phyloP scores from a whole-genome alignment of 1,140 invertebrate species.

The Apis mellifera region Amel_HAv3.1 CM009935.2:9110501-9111000 shows the following conservation, averaged over 20 bases:
- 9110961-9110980: conserved; percentile 16
- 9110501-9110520: not conserved
- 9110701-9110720: too few relatives aligned
- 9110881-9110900: not conserved
- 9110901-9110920: not conserved
- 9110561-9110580: too few relatives aligned
- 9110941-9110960: not conserved
- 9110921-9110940: not conserved
- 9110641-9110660: not conserved
- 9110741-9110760: too few relatives aligned
- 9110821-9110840: conserved; percentile 13
- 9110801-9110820: not conserved
- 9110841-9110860: not conserved
- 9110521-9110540: conserved; percentile 37
- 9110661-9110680: too few relatives aligned
- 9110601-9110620: not conserved
- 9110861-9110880: not conserved
- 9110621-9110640: conserved; percentile 8
- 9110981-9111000: conserved; percentile 27
- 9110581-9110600: not conserved
- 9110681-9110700: not conserved
- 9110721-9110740: too few relatives aligned
- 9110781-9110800: too few relatives aligned
- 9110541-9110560: conserved; percentile 54
- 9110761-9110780: too few relatives aligned